A percentile compares a stretch with the other conserved stretches of the same genome.
Conservation (phyloP, 2,888 invertebrate genomes). For the Lepidochrysops patricia region DNA sequence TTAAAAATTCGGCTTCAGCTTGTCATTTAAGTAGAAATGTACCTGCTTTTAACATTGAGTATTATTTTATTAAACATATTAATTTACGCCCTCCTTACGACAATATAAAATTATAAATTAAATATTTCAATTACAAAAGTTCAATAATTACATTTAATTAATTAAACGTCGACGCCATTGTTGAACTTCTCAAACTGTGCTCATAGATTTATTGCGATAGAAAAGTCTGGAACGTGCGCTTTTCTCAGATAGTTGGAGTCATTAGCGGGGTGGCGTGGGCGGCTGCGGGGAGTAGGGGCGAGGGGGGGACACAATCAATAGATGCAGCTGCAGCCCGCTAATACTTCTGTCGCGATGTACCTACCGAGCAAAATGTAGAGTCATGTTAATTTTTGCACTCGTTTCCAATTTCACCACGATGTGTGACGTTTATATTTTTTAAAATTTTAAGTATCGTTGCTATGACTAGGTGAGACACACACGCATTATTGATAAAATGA, state of each 20-base stretch:
- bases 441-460: no score
- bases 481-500: no score
- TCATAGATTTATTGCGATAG: slow-evolving; percentile 11
- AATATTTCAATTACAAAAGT: neutral
- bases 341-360: slow-evolving; percentile 5
- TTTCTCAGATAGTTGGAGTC: slow-evolving; percentile 19
- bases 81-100: no score
- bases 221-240: neutral
- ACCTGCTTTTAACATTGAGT: no score
- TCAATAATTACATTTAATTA: neutral
- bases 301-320: slow-evolving; percentile 48
- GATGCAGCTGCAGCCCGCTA: slow-evolving; percentile 41
- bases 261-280: slow-evolving; percentile 26
- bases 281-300: slow-evolving; percentile 22
- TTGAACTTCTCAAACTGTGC: slow-evolving; percentile 1
- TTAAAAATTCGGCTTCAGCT: no score
- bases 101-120: neutral
- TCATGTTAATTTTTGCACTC: neutral
- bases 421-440: no score
- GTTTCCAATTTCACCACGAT: no score
- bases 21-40: no score
- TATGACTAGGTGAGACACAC: no score
- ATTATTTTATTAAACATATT: neutral
- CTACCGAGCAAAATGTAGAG: neutral
- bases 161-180: neutral